These are phyloP conservation scores for Linhomoeus sp. DNA, from an alignment of 2,888 invertebrate species.

Conservation along the genomic window DNA sequence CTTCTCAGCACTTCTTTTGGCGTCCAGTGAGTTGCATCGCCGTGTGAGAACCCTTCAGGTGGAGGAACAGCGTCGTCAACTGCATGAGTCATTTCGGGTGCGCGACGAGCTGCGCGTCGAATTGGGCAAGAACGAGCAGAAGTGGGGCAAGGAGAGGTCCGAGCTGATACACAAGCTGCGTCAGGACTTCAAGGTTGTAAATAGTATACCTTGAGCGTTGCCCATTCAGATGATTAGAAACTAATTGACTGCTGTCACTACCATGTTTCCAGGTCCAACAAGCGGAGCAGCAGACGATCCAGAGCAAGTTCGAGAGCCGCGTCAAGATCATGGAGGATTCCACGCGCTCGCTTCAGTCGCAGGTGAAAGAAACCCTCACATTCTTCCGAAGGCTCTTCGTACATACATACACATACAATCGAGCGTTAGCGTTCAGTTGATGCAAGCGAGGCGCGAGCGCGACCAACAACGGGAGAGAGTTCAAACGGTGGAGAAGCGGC, in stretches of 20 bases:
- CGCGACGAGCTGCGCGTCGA: slow-evolving; percentile 19
- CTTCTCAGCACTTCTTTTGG: too few species aligned
- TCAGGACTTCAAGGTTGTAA: slow-evolving; percentile 19
- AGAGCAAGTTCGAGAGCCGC: slow-evolving; percentile 23
- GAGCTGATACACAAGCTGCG: slow-evolving; percentile 17
- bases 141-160: slow-evolving; percentile 12
- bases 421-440: slow-evolving; percentile 12
- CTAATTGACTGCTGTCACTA: too few species aligned
- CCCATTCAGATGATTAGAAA: too few species aligned
- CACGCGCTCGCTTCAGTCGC: slow-evolving; percentile 22
- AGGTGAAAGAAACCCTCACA: slow-evolving; percentile 9
- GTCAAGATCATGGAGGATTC: slow-evolving; percentile 27
- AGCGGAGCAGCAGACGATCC: slow-evolving; percentile 23
- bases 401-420: background rate
- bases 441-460: slow-evolving; percentile 21
- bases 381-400: background rate
- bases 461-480: slow-evolving; percentile 19
- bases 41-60: too few species aligned
- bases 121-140: slow-evolving; percentile 9
- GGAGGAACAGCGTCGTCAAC: slow-evolving; percentile 16
- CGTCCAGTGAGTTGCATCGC: too few species aligned
- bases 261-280: slow-evolving; percentile 12
- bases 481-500: slow-evolving; percentile 13
- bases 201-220: background rate
- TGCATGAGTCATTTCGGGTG: slow-evolving; percentile 12